These are phyloP conservation scores for Philopedon plagiatum DNA, from an alignment of 2,888 invertebrate genomes.

Conservation along the genomic window DNA sequence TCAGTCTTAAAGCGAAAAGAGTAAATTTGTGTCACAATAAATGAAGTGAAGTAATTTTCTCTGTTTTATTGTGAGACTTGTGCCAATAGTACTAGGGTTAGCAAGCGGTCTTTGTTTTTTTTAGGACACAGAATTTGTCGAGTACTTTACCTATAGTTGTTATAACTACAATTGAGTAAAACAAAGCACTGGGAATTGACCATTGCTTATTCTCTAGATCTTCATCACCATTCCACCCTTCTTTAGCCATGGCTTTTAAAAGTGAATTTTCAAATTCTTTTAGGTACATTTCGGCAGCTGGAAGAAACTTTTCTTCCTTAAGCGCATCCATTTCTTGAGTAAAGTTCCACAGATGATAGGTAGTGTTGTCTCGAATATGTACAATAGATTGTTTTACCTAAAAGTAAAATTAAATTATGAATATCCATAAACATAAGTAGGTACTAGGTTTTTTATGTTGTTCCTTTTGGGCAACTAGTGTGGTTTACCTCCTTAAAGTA, in stretches of 20 bases:
- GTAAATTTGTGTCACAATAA: too few species aligned
- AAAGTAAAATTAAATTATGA: too few species aligned
- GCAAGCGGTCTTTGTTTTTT: too few species aligned
- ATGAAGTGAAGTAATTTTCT: too few species aligned
- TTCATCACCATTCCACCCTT: constrained; percentile 90
- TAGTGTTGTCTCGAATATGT: constrained; percentile 80
- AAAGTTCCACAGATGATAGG: constrained; percentile 84
- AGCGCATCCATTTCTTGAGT: constrained; percentile 76
- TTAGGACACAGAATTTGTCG: too few species aligned
- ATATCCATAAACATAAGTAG: too few species aligned
- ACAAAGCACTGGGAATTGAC: constrained; percentile 91
- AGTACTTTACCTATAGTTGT: constrained; percentile 91
- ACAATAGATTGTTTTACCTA: constrained; percentile 86
- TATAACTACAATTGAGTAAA: constrained; percentile 96
- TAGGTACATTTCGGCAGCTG: constrained; percentile 74
- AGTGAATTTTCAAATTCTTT: constrained; percentile 80
- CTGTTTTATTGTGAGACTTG: too few species aligned
- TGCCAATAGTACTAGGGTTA: too few species aligned
- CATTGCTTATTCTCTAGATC: constrained; percentile 76
- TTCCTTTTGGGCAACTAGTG: too few species aligned
- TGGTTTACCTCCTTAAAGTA: too few species aligned
- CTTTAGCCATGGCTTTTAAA: constrained; percentile 86
- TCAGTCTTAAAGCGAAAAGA: too few species aligned
- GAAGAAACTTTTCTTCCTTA: constrained; percentile 87
- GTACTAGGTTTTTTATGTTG: too few species aligned